Evolutionary conservation across 1,140 invertebrate genomes (phyloP).

Genomic region (Drosophila ironensis): DNA sequence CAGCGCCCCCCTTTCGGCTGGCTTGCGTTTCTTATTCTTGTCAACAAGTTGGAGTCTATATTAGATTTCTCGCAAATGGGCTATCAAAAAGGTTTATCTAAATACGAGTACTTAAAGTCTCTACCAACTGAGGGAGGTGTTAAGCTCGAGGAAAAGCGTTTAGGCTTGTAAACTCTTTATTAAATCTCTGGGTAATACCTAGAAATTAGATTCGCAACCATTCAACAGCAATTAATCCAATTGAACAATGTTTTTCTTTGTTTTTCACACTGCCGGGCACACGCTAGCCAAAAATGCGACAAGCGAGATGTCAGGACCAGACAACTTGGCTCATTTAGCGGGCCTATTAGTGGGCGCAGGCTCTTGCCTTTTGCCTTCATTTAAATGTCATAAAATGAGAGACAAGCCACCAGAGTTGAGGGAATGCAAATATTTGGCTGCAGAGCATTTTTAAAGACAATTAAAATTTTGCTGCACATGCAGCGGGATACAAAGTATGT

Average conservation of each 20-base stretch:
- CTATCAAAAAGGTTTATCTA: conserved; percentile 2
- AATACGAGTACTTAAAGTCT: not conserved
- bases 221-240: not conserved
- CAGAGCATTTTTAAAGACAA: conserved; percentile 16
- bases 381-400: conserved; percentile 41
- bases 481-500: conserved; percentile 1
- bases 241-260: not conserved
- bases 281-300: not conserved
- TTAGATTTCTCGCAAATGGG: no score
- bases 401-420: not conserved
- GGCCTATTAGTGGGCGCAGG: conserved; percentile 12
- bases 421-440: conserved; percentile 7
- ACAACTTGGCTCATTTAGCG: conserved; percentile 7
- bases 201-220: not conserved
- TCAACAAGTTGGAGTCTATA: conserved; percentile 15
- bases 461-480: conserved; percentile 4
- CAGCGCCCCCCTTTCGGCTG: not conserved
- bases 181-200: not conserved
- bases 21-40: conserved; percentile 16
- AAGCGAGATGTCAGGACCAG: conserved; percentile 2
- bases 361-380: conserved; percentile 7
- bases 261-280: not conserved
- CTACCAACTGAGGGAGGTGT: not conserved
- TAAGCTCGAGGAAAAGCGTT: no score
- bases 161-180: not conserved